Evolutionary conservation across 1,140 invertebrate species (phyloP), one percentile per base, ranked within the genome.

Genomic region (Gonatopus flavifemur): DNA sequence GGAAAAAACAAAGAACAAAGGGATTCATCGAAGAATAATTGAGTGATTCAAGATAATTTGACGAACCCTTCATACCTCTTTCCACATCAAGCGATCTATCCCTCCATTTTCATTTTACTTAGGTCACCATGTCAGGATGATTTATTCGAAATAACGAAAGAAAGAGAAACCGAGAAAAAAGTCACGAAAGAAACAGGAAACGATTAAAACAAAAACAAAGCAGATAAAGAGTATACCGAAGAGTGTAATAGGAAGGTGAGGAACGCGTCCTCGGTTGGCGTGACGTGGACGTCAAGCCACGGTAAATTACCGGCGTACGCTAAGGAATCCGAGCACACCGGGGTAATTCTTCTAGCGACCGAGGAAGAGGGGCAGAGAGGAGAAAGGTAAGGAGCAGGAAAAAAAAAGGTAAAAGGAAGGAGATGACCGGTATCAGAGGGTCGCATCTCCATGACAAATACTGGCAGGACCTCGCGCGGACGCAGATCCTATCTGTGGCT

Each of bases 381-480:
- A n/a, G n/a, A n/a, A n/a, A n/a, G n/a, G n/a, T n/a, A n/a, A n/a
- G n/a, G n/a, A n/a, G n/a, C n/a, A n/a, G n/a, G n/a, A n/a, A n/a
- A n/a, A n/a, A n/a, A n/a, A n/a, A n/a, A n/a, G n/a, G n/a, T n/a
- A n/a, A n/a, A n/a, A n/a, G n/a, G n/a, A n/a, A n/a, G n/a, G n/a
- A n/a, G n/a, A n/a, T n/a, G n/a, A n/a, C n/a, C 52, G 61, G 47
- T 64, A 64, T 64, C 62, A 57, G 52, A 51, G 44, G 67, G 64
- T 62, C 62, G 59, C 66, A 70, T 70, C 66, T 69, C 65, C 66
- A 66, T 67, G 64, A 68, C 66, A 66, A 70, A 67, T 70, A 67
- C 66, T 69, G 62, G 68, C 68, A 69, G 66, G 65, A 69, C 65
- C 68, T 64, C 66, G 68, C 66, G 68, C 62, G 62, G 59, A 66